phyloP scores from a whole-genome alignment of 2,888 invertebrate species.

The Aricia artaxerxes region DNA sequence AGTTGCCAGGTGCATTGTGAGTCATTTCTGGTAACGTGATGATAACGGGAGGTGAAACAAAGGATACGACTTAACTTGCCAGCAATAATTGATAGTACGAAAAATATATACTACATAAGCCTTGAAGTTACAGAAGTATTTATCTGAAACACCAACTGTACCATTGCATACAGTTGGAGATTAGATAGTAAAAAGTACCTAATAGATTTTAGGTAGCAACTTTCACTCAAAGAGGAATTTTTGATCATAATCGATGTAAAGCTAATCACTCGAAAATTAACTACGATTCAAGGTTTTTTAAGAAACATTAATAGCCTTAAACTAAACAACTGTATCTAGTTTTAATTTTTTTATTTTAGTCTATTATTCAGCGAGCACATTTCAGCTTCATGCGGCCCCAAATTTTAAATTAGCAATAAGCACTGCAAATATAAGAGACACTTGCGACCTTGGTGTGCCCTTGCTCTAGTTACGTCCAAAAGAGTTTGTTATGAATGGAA shows the following conservation, averaged over 20 bases:
- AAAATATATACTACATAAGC: background rate
- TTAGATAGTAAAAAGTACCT: too few relatives aligned
- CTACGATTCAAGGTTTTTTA: too few relatives aligned
- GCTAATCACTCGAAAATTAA: too few relatives aligned
- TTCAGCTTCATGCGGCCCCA: background rate
- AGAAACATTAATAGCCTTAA: too few relatives aligned
- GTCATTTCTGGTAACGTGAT: background rate
- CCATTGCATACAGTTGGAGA: too few relatives aligned
- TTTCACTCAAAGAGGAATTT: too few relatives aligned
- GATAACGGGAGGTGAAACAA: background rate
- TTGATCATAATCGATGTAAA: too few relatives aligned
- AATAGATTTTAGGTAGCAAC: too few relatives aligned
- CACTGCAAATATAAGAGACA: background rate
- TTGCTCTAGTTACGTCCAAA: constrained; percentile 10
- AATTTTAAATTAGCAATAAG: background rate
- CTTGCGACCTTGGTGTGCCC: constrained; percentile 18
- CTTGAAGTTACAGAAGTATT: background rate
- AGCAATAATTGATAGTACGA: background rate
- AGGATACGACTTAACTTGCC: background rate
- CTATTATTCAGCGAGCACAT: background rate
- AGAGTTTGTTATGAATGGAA: constrained; percentile 10
- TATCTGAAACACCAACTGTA: too few relatives aligned
- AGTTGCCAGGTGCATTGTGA: constrained; percentile 2
- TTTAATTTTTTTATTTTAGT: background rate
- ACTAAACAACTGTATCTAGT: too few relatives aligned